Conservation (phyloP, 2,888 invertebrate genomes). For the Melieria crassipennis region DNA sequence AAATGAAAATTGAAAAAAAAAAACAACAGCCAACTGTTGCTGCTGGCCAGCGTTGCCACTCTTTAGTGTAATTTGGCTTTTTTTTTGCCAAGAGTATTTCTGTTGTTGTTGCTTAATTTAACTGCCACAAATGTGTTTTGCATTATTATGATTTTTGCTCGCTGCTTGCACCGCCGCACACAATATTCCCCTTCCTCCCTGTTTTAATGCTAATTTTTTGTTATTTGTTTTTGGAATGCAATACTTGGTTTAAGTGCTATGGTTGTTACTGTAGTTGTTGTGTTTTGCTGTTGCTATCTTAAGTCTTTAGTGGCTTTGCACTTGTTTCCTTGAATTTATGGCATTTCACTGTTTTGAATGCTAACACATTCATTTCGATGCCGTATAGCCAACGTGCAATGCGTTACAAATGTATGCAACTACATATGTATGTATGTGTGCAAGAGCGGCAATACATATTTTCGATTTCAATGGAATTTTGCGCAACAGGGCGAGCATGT, state of each 20-base stretch:
- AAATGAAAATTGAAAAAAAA: too few species aligned
- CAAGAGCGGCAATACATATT: not conserved
- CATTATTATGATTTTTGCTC: not conserved
- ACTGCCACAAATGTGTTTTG: not conserved
- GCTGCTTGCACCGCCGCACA: not conserved
- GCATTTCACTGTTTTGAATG: not conserved
- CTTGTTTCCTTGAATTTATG: slow-evolving; percentile 3
- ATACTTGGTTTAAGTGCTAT: too few species aligned
- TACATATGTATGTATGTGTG: too few species aligned
- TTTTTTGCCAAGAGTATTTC: not conserved
- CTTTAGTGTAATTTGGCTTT: too few species aligned
- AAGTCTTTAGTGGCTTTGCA: not conserved
- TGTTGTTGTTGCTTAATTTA: not conserved
- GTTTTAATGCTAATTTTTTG: not conserved
- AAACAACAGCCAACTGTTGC: too few species aligned
- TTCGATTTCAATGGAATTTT: not conserved
- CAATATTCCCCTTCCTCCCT: not conserved
- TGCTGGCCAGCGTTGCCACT: not conserved
- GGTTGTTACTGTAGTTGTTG: too few species aligned
- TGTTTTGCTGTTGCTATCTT: too few species aligned
- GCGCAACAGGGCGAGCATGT: not conserved
- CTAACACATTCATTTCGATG: not conserved
- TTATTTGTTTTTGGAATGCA: not conserved
- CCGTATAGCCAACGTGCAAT: not conserved
- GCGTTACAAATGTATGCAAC: not conserved